Base-by-base conservation (phyloP, 2,888 invertebrate species). In the Caenorhabditis parvicauda region DNA sequence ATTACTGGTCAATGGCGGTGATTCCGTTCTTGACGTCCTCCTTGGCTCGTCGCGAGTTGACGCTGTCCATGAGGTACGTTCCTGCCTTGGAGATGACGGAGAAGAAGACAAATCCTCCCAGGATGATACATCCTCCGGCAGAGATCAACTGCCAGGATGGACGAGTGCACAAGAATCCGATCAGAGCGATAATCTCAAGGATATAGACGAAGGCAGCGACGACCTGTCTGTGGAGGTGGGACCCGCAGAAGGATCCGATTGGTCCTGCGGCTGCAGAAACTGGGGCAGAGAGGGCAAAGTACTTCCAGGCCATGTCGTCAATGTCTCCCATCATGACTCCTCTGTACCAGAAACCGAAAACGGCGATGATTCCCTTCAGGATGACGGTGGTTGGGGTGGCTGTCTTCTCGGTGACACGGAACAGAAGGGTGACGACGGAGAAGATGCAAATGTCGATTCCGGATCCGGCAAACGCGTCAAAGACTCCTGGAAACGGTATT, bases 311-410 rank as follows among this genome's bases (percentile, higher is more conserved):
- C 54, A 77, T 49, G 21, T 65, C 56, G 32, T 64, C 67, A 28
- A 67, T 64, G 45, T 67, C 74, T 62, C 70, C 64, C 75, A 73
- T 54, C 64, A 64, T 62, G 21, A 75, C 69, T 3, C 75, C 70
- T 22, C 79, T 64, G 59, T 79, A 76, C 62, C 74, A 81, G 57
- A 74, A 70, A 19, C 75, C 71, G 45, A 77, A 64, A 17, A 69
- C 57, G 12, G 77, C 70, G 44, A 66, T 72, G 43, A 75, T 54
- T 29, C 81, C 81, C 75, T 82, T 81, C 9, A 79, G 62, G 14
- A 80, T 70, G n/a, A 81, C 79, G 6, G 81, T 79, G 2, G 81
- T 81, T 29, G 81, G 81, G 9, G 81, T 81, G 22, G 81, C 81
- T 7, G 76, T 76, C 59, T 82, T 81, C 46, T 77, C 77, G 21